Evolutionary conservation across 2,888 invertebrate genomes (phyloP).

Genomic region (Ectemnius cavifrons): DNA sequence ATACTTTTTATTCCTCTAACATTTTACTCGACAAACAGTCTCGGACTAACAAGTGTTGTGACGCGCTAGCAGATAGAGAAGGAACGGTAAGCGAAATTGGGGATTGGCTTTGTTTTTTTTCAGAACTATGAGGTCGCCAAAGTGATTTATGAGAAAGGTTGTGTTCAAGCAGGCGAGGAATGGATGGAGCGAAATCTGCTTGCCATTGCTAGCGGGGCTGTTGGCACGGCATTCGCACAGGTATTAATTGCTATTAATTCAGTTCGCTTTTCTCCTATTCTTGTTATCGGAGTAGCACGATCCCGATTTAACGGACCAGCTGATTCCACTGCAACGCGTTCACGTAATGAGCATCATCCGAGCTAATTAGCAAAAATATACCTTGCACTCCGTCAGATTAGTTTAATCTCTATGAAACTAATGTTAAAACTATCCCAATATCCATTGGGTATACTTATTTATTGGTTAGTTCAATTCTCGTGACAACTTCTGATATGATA

Average conservation of each 20-base stretch:
- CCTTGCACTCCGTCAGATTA: too few species aligned
- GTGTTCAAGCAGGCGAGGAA: conserved; percentile 94
- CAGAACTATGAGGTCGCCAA: conserved; percentile 89
- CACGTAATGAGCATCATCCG: too few species aligned
- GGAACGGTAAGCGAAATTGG: conserved; percentile 62
- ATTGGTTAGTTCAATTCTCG: too few species aligned
- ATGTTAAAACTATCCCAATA: too few species aligned
- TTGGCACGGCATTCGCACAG: conserved; percentile 95
- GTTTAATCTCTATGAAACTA: too few species aligned
- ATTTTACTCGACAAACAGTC: conserved; percentile 13
- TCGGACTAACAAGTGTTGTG: conserved; percentile 38
- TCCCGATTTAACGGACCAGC: too few species aligned
- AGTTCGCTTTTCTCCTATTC: neutral
- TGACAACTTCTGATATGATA: too few species aligned
- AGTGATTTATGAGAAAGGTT: conserved; percentile 95
- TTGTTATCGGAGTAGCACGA: too few species aligned
- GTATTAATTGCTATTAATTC: conserved; percentile 78
- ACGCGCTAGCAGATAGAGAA: conserved; percentile 19
- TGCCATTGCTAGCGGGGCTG: conserved; percentile 92
- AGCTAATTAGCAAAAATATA: too few species aligned
- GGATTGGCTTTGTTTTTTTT: conserved; percentile 63
- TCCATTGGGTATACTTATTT: too few species aligned
- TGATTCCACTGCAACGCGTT: too few species aligned
- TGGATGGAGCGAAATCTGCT: conserved; percentile 98
- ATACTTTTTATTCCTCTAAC: too few species aligned